Base-by-base conservation (phyloP, 2,888 invertebrate species). In the Epirrhoe alternata region DNA sequence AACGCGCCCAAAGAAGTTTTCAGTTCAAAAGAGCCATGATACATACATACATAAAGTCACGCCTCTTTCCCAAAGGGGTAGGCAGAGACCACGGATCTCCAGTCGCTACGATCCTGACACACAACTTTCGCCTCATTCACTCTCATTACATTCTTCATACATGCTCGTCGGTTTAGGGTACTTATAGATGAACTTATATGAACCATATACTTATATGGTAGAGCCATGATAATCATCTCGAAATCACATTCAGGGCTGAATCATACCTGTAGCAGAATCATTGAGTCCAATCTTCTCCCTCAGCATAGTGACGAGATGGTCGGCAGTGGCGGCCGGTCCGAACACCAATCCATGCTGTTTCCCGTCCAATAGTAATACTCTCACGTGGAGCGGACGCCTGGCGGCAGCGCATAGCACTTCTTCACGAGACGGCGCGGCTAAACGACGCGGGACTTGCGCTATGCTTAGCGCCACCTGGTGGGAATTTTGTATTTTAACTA, bases 341-440 rank as follows among this genome's bases (percentile, higher is more conserved):
- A 99, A 99, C 89, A 98, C 98, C 0, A 99, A 96, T 0, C 98
- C 97, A 86, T 98, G 97, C 84, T 98, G 98, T 82, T 98, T 98
- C 0, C 98, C 98, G 85, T 98, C 98, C 95, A 98, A 96, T 80
- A 99, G 96, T 85, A 98, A 95, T 81, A 99, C 97, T 54, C 98
- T 95, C 3, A 98, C 97, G 85, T 98, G 98, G 74, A 98, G 96
- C 0, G 97, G 97, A 56, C 98, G 94, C 54, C 98, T 94, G 79
- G 98, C 98, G 50, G 97, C 97, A 6, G 98, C 98, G 82, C 98
- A 98, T 76, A 98, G 94, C 68, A 99, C 97, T 90, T 99, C 99
- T 82, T 98, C 98, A 60, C 97, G 95, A 1, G 98, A 98, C 1
- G 98, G 98, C 4, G 98, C 97, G 94, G 97, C 97, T 74, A 98